Evolutionary conservation across 2,797 vertebrate species (phyloP), one percentile per base, ranked within the genome.

Genomic region (Gephyroberyx darwinii): DNA sequence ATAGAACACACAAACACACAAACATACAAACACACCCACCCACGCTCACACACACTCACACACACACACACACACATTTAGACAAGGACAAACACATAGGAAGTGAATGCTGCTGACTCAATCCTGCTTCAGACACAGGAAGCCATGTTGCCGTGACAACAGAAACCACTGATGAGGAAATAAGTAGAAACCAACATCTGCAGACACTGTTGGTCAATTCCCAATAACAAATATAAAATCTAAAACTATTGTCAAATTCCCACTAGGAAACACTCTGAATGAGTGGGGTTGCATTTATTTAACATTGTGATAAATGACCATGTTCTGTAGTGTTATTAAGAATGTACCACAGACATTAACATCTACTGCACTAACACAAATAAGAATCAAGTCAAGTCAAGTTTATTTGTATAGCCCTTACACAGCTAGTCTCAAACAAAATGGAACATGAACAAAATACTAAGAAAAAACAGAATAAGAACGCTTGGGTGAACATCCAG

Each of bases 41-140:
- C 35, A 31, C 37, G 26, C 7, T n/a, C 8, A 47, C 39, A 45
- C 22, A 45, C 22, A 20, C 5, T 26, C 2, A 33, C 7, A 50
- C 37, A 26, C 48, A 30, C 26, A 31, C 19, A 47, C 19, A 39
- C 56, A 31, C 70, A 19, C 47, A 51, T 19, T 59, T 20, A 2
- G 47, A 72, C 20, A 10, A 52, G 48, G 14, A 35, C n/a, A 13
- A 50, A 72, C 48, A 13, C 8, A 66, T 17, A 72, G 85, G 85
- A 90, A 89, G 65, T 75, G 66, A 87, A 87, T 73, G 45, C 67
- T 89, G 87, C 87, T 90, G 82, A 91, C 56, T 16, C 47, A 51
- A 4, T 69, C 26, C 17, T 20, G 39, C 0, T 2, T 35, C 65
- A 81, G 84, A 89, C 84, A 53, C 58, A 70, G 85, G 87, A 91